These are phyloP conservation scores for Dendrocincla tyrannina DNA, from an alignment of 2,797 vertebrate genomes.

Conservation along the genomic window DNA sequence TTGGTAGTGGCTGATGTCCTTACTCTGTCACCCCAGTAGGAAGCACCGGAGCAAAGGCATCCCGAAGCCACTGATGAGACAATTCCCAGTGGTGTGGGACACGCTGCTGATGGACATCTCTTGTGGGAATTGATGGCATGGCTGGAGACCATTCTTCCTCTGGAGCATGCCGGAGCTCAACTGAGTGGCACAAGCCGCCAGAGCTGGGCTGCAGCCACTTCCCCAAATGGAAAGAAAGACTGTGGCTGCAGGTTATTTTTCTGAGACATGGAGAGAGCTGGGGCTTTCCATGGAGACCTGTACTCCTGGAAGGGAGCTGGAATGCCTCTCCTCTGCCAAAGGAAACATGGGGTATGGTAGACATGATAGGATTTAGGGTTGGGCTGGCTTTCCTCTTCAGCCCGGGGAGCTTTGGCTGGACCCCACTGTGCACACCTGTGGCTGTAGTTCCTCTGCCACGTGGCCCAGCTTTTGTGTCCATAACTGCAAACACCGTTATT, in stretches of 20 bases:
- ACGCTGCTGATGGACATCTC: not conserved
- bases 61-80: not conserved
- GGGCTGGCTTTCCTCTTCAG: not conserved
- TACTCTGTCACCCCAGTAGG: fast-evolving
- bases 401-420: not conserved
- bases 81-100: not conserved
- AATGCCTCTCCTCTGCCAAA: not conserved
- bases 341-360: not conserved
- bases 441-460: not conserved
- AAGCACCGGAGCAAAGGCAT: not conserved
- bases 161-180: not conserved
- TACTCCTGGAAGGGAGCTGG: not conserved
- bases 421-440: not conserved
- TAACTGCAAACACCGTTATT: fast-evolving
- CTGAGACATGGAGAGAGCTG: fast-evolving
- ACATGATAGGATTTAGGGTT: not conserved
- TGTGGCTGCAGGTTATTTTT: not conserved
- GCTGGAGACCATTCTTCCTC: not conserved
- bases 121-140: not conserved
- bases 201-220: not conserved
- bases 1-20: not conserved
- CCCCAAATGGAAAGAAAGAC: not conserved
- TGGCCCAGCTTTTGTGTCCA: fast-evolving
- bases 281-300: fast-evolving
- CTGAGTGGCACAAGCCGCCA: not conserved